Percentiles rank a stretch among this genome's conserved stretches.
These are phyloP conservation scores for Stenchaetothrips biformis DNA, from an alignment of 2,888 invertebrate species.

Conservation along the genomic window DNA sequence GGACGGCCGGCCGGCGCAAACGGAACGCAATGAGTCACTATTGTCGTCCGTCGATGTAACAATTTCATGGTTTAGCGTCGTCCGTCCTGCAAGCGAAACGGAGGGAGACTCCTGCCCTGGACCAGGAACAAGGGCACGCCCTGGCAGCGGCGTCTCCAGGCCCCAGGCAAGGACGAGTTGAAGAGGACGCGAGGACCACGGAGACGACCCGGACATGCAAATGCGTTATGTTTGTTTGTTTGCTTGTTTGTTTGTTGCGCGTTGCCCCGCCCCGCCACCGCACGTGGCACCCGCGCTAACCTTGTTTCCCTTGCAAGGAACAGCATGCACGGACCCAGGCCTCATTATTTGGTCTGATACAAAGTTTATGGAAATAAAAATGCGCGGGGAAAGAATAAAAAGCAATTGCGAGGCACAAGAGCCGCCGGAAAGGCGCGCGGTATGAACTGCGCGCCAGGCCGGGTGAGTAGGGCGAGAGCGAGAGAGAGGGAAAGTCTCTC, in stretches of 20 bases:
- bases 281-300: background rate
- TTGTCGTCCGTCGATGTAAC: no score
- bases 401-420: no score
- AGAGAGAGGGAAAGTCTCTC: no score
- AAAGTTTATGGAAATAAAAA: slow-evolving; percentile 24
- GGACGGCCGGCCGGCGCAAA: background rate
- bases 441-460: background rate
- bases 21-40: no score
- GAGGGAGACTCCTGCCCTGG: no score
- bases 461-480: background rate
- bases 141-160: no score
- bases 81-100: no score
- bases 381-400: background rate
- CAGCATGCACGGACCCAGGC: background rate
- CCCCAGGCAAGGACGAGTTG: no score
- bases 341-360: slow-evolving; percentile 21
- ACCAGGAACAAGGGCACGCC: no score
- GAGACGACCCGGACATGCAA: background rate
- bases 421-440: background rate
- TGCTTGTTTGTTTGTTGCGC: background rate
- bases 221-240: slow-evolving; percentile 18
- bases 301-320: slow-evolving; percentile 8
- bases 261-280: background rate
- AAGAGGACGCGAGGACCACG: no score
- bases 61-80: no score